Conservation (phyloP, 2,888 invertebrate genomes). For the Drosophila differens region DNA sequence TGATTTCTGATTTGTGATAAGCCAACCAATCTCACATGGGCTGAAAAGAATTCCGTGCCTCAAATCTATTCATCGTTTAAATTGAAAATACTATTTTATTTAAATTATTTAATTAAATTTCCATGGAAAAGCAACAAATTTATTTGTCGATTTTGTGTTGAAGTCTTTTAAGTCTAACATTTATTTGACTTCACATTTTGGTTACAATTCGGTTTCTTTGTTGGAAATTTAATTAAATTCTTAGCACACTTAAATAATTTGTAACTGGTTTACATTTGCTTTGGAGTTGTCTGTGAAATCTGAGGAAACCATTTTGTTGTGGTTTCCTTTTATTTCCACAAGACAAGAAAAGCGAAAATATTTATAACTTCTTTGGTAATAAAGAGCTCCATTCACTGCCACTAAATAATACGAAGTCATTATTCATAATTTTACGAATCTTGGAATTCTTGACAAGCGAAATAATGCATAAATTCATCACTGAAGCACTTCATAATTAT, state of each 20-base stretch:
- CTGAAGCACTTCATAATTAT: conserved; percentile 41
- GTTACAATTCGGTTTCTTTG: not conserved
- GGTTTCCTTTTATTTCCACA: not conserved
- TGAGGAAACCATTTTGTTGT: not conserved
- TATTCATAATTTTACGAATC: conserved; percentile 20
- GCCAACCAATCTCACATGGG: conserved; percentile 31
- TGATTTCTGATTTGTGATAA: conserved; percentile 50
- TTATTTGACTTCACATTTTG: not conserved
- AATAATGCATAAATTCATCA: conserved; percentile 50
- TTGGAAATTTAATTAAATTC: not conserved
- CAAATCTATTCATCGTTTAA: conserved; percentile 20
- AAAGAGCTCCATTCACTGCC: not conserved
- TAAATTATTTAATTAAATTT: not conserved
- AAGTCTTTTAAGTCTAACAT: not conserved
- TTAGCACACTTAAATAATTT: not conserved
- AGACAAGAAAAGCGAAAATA: not conserved
- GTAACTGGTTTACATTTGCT: not conserved
- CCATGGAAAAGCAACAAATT: not conserved
- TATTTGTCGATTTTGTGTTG: not conserved
- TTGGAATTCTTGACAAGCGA: conserved; percentile 21
- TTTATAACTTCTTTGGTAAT: not conserved
- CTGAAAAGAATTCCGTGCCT: conserved; percentile 18
- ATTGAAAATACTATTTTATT: conserved; percentile 13
- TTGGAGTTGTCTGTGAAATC: not conserved
- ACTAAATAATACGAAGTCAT: conserved; percentile 18